Evolutionary conservation across 2,113 vertebrate genomes (phyloP), one percentile per base, ranked within the genome.

Genomic region (Pachyramphus minor): DNA sequence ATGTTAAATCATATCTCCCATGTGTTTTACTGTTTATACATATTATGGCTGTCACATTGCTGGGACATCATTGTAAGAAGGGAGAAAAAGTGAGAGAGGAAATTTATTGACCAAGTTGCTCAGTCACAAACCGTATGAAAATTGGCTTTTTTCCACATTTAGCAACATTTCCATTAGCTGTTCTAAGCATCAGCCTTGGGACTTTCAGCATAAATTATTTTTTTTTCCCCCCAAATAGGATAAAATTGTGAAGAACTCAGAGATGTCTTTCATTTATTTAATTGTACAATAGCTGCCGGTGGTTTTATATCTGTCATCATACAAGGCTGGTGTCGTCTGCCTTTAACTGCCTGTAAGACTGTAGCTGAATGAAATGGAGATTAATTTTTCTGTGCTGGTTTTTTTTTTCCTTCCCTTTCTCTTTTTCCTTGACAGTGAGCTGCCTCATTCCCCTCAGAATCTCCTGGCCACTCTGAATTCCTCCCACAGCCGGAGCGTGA

Each of bases 391-490:
- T 15, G 3, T 45, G 60, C 8, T 77, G 24, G 12, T 50, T 33
- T 33, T 78, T 22, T 50, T 50, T 50, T 50, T 27, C 14, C 25
- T 6, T 25, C 78, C 25, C 37, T 39, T 62, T 87, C 28, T 52
- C n/a, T 17, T 58, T 81, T 45, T 74, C 25, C 62, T 56, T 20
- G 74, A 22, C 85, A 99, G 99, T 6, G 99, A 99, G 92, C 98
- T 99, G 95, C 99, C 99, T 55, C 99, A 99, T 89, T 98, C 99
- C 3, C 99, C 99, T 20, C 99, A 99, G 94, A 99, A 99, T 93
- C 99, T 99, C 12, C 95, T 98, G 89, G 99, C 98, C 71, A 95
- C 96, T 14, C 98, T 99, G 72, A 98, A 98, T 24, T 95, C 98
- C 56, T 98, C 98, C 0, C 98, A 98, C 84, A 98, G 98, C 78